Evolutionary conservation across 2,888 invertebrate species (phyloP).

Genomic region (Tridacna gigas): DNA sequence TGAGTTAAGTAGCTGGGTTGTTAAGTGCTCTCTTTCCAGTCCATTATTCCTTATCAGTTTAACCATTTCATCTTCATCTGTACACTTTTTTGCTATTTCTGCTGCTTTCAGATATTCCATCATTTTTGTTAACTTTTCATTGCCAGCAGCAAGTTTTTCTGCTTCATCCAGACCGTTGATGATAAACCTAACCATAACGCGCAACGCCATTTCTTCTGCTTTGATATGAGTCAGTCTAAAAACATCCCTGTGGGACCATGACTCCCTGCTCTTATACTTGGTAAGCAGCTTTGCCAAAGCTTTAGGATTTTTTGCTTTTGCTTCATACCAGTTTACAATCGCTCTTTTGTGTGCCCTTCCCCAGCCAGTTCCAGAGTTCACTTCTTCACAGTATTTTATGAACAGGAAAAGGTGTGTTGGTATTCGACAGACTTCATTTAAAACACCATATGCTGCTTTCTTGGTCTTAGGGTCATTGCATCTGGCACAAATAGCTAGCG

Average conservation of each 20-base stretch:
- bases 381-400: slow-evolving; percentile 87
- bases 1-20: slow-evolving; percentile 88
- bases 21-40: slow-evolving; percentile 90
- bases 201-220: slow-evolving; percentile 61
- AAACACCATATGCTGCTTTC: slow-evolving; percentile 87
- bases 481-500: slow-evolving; percentile 88
- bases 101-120: slow-evolving; percentile 77
- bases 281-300: slow-evolving; percentile 89
- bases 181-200: slow-evolving; percentile 67
- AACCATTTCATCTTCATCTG: slow-evolving; percentile 68
- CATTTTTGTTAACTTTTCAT: slow-evolving; percentile 54
- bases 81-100: slow-evolving; percentile 74
- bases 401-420: slow-evolving; percentile 89
- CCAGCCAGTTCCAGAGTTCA: slow-evolving; percentile 86
- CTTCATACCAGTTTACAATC: slow-evolving; percentile 88
- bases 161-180: slow-evolving; percentile 73
- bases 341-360: slow-evolving; percentile 89
- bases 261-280: slow-evolving; percentile 88
- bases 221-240: slow-evolving; percentile 84
- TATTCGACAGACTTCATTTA: slow-evolving; percentile 87
- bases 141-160: slow-evolving; percentile 57
- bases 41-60: slow-evolving; percentile 84
- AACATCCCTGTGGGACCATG: slow-evolving; percentile 91
- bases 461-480: slow-evolving; percentile 85
- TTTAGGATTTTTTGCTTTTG: slow-evolving; percentile 53